phyloP scores from a whole-genome alignment of 2,113 vertebrate species.

The Podilymbus podiceps region DNA sequence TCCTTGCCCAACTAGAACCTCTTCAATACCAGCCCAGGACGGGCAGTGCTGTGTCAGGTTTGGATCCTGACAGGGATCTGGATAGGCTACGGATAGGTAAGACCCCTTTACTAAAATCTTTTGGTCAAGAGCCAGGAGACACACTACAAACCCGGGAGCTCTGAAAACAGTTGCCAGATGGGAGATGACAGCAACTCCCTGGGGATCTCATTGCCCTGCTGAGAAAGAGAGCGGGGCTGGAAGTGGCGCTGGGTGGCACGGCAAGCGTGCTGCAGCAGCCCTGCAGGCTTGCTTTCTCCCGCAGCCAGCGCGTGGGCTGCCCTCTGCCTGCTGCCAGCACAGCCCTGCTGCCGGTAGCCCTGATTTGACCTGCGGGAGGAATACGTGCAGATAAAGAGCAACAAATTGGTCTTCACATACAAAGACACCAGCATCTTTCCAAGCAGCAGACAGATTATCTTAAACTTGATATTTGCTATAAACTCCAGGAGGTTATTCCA shows the following conservation, averaged over 20 bases:
- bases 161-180: background rate
- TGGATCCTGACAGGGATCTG: background rate
- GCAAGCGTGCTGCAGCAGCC: background rate
- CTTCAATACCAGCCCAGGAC: background rate
- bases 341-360: background rate
- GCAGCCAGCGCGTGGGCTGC: background rate
- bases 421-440: background rate
- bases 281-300: background rate
- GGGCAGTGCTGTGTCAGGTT: background rate
- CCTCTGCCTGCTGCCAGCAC: background rate
- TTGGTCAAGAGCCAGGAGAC: background rate
- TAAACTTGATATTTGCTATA: background rate
- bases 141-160: background rate
- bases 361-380: background rate
- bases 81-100: background rate
- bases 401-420: background rate
- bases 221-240: background rate
- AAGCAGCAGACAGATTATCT: background rate
- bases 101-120: background rate
- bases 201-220: background rate
- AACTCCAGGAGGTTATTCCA: background rate
- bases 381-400: background rate
- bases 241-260: fast-evolving
- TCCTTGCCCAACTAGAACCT: background rate
- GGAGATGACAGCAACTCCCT: background rate